These are phyloP conservation scores for Philopedon plagiatum DNA, from an alignment of 2,888 invertebrate genomes.

Conservation along the genomic window DNA sequence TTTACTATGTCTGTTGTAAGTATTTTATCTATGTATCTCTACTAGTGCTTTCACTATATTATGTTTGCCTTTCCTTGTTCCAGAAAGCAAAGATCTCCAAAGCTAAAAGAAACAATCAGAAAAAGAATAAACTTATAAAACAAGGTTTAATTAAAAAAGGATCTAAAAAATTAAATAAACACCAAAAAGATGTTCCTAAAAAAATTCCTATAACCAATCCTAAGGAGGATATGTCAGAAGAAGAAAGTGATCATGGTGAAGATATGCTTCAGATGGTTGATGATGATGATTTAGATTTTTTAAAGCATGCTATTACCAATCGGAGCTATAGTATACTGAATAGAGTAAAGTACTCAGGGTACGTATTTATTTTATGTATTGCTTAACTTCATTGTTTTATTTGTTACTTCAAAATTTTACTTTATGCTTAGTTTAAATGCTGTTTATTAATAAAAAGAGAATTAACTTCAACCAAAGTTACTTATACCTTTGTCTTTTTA, in stretches of 20 bases:
- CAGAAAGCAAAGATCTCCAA: conserved; percentile 65
- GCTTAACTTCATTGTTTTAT: no score
- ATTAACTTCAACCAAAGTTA: no score
- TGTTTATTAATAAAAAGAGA: no score
- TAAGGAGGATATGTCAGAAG: conserved; percentile 59
- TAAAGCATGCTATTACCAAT: conserved; percentile 69
- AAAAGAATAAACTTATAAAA: conserved; percentile 64
- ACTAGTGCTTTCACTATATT: no score
- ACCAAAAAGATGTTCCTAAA: conserved; percentile 45
- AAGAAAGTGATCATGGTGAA: conserved; percentile 71
- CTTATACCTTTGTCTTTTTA: background rate
- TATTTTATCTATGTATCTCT: no score
- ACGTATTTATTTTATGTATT: conserved; percentile 42
- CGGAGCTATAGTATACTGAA: conserved; percentile 70
- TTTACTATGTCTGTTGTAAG: no score
- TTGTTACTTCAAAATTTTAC: no score
- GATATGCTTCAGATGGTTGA: conserved; percentile 74
- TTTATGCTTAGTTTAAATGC: no score
- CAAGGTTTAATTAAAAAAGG: conserved; percentile 66
- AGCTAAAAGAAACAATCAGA: conserved; percentile 67
- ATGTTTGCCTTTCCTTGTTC: conserved; percentile 33
- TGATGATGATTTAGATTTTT: conserved; percentile 71
- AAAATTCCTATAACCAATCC: conserved; percentile 34
- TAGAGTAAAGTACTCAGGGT: conserved; percentile 63
- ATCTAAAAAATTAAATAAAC: conserved; percentile 53